These are phyloP conservation scores for Acridotheres tristis DNA, from an alignment of 2,797 vertebrate genomes.

Conservation along the genomic window DNA sequence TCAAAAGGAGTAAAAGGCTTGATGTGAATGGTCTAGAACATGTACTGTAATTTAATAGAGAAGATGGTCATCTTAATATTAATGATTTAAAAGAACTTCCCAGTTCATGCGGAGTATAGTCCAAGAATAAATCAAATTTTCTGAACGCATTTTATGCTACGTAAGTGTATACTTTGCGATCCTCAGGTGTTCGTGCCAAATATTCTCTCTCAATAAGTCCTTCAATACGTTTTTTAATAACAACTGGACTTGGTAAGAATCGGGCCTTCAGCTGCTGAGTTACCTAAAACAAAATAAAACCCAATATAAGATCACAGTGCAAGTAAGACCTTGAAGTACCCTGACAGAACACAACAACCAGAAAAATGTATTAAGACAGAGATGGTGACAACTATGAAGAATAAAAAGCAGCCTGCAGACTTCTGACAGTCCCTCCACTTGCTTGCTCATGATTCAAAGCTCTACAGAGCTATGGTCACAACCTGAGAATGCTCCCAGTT, in stretches of 20 bases:
- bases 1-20: conserved; percentile 86
- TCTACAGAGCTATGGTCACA: background rate
- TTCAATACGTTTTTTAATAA: conserved; percentile 99
- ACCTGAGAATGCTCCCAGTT: background rate
- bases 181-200: conserved; percentile 97
- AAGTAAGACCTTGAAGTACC: background rate
- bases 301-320: background rate
- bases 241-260: conserved; percentile 97
- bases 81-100: conserved; percentile 94
- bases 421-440: background rate
- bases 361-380: background rate
- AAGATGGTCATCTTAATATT: conserved; percentile 85
- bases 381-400: background rate
- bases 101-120: conserved; percentile 94
- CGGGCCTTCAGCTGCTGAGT: conserved; percentile 95
- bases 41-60: conserved; percentile 85
- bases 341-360: background rate
- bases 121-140: conserved; percentile 84
- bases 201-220: conserved; percentile 99
- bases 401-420: background rate
- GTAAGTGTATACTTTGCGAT: conserved; percentile 99
- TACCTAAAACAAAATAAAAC: conserved; percentile 81
- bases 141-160: conserved; percentile 89
- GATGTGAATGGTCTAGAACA: conserved; percentile 92
- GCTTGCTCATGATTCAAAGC: background rate